phyloP scores from a whole-genome alignment of 1,140 invertebrate species.

The Anastrepha ludens region DNA sequence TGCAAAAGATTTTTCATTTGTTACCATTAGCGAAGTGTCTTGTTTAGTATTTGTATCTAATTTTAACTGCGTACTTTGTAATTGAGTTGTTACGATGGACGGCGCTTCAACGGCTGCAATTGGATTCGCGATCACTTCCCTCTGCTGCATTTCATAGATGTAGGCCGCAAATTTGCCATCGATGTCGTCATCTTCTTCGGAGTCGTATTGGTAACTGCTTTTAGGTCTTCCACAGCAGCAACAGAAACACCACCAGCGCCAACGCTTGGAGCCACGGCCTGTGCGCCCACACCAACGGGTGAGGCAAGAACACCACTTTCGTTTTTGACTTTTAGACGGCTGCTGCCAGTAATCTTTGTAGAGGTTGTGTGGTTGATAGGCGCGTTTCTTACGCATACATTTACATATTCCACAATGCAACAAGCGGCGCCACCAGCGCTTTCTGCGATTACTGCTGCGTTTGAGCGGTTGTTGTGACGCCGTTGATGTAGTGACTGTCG shows the following conservation, averaged over 20 bases:
- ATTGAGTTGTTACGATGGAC: constrained; percentile 46
- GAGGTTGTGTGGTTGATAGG: constrained; percentile 56
- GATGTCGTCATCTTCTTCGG: constrained; percentile 74
- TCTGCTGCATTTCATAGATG: constrained; percentile 70
- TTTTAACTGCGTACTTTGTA: constrained; percentile 47
- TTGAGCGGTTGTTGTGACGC: constrained; percentile 22
- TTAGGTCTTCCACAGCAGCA: constrained; percentile 25
- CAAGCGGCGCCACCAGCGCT: constrained; percentile 58
- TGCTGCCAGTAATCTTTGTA: constrained; percentile 61
- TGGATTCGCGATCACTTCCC: constrained; percentile 57
- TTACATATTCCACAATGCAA: constrained; percentile 34
- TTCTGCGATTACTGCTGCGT: not conserved
- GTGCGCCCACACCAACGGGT: constrained; percentile 26
- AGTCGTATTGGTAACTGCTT: constrained; percentile 63
- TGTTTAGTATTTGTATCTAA: not conserved
- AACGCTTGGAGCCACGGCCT: constrained; percentile 6
- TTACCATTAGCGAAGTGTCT: not conserved
- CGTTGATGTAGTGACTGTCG: not conserved
- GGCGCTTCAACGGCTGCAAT: not conserved
- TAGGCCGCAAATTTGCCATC: constrained; percentile 74
- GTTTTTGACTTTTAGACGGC: constrained; percentile 38
- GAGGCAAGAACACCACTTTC: constrained; percentile 50
- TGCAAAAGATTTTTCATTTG: not conserved
- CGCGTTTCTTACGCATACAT: constrained; percentile 49
- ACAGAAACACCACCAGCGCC: constrained; percentile 37